Base-by-base conservation (phyloP, 2,113 vertebrate genomes). In the Pandion haliaetus region DNA sequence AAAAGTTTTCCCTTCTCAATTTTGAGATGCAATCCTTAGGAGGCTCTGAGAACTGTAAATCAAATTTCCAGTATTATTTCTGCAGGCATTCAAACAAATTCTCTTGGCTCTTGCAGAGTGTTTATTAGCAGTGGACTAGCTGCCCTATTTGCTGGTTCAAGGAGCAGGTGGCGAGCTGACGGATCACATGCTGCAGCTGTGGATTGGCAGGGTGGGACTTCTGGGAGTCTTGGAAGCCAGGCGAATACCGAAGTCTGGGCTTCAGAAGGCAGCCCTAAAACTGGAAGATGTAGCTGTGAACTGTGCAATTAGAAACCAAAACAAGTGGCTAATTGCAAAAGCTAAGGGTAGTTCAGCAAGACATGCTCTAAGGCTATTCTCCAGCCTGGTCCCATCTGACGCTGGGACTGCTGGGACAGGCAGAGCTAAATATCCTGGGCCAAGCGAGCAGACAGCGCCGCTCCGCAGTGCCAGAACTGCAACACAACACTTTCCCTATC, bases 1-100 rank as follows among this genome's bases (percentile, higher is more conserved):
- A 97, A 95, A 88, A 96, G 36, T 79, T 88, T 90, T 42, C 40
- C 49, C 70, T 76, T 87, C 93, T 93, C 91, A 91, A 94, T 96
- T 95, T 91, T 62, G 58, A 82, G 54, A 54, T 1, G 4, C 14
- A 82, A 62, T 50, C 71, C 62, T 94, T 80, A 34, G 54, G 78
- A 95, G 58, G 62, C 66, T 88, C 79, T 66, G 62, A 54, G 79
- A 57, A 87, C 34, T 25, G 31, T 28, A 88, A 96, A 88, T 90
- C 40, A 54, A 9, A 79, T 92, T 62, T 90, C 81, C 82, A 66
- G 7, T 40, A 32, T 61, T 77, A 23, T 79, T 94, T 72, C 92
- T 91, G 38, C 15, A 32, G 70, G 58, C 90, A 38, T 23, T 55
- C 28, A 23, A 36, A 8, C 21, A 57, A 61, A 36, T 17, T 61